phyloP scores from a whole-genome alignment of 2,113 vertebrate genomes.

The Australoheros scitulus region DNA sequence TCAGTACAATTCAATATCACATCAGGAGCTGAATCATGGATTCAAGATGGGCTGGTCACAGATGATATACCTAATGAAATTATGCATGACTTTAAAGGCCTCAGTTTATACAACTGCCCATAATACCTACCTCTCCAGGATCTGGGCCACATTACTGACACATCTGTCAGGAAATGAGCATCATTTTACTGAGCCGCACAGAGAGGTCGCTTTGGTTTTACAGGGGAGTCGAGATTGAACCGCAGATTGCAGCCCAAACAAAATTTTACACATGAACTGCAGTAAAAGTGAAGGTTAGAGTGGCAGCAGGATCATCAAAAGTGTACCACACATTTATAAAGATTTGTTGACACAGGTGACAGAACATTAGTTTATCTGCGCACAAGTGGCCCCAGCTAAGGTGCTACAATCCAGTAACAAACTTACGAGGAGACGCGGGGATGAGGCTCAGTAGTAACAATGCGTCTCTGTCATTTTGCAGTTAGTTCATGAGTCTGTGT shows the following conservation, averaged over 20 bases:
- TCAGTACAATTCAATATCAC: background rate
- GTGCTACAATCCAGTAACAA: constrained; percentile 23
- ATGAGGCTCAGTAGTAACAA: background rate
- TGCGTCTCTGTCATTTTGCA: background rate
- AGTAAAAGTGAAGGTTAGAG: constrained; percentile 64
- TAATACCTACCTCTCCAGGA: constrained; percentile 47
- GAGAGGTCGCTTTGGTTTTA: constrained; percentile 66
- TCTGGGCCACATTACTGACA: constrained; percentile 52
- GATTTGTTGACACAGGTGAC: constrained; percentile 49
- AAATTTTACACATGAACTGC: constrained; percentile 64
- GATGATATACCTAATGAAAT: constrained; percentile 50
- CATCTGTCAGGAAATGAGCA: constrained; percentile 65
- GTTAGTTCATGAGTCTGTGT: constrained; percentile 39
- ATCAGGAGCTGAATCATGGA: background rate
- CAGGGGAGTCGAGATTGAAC: constrained; percentile 52
- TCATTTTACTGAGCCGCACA: constrained; percentile 37
- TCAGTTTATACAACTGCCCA: constrained; percentile 37
- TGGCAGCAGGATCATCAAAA: constrained; percentile 44
- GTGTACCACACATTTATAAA: constrained; percentile 32
- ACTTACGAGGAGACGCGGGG: constrained; percentile 15
- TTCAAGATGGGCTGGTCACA: constrained; percentile 5
- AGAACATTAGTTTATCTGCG: constrained; percentile 38
- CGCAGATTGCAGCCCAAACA: constrained; percentile 54
- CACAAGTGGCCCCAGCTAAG: constrained; percentile 8
- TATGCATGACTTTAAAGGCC: constrained; percentile 53